Base-by-base conservation (phyloP, 2,888 invertebrate genomes). In the Philopedon plagiatum region DNA sequence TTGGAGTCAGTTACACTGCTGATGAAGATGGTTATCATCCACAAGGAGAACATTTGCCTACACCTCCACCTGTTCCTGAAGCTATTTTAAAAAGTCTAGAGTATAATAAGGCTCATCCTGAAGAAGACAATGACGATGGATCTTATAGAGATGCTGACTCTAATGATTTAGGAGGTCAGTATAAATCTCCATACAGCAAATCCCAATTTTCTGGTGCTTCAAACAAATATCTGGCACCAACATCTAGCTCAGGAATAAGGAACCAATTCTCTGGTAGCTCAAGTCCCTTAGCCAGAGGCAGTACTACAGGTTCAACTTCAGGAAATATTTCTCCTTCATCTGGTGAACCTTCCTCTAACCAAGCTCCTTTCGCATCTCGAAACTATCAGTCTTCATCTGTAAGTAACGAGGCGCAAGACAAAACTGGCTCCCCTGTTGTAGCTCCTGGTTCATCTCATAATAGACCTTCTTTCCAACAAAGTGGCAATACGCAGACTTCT, bases 41-140 rank as follows among this genome's bases (percentile, higher is more conserved):
- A 0, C 83, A 86, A 72, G 89, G 89, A 0, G 86, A 85, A 0
- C 89, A 89, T 73, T 80, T 90, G 21, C 90, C 90, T 11, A 89
- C 89, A 0, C 87, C 89, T 0, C 89, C 89, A 0, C 89, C 89
- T 21, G 88, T 90, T 74, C 90, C 90, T 0, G 88, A 87, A 65
- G 89, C 87, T 15, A 90, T 90, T 77, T 85, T 87, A 44, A 86
- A 87, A 63, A 76, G 79, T 7, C 44, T 81, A 9, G 78, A 80
- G 72, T 78, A 78, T 15, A 80, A 80, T 61, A 68, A 77, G 13
- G 79, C 66, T 15, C 71, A 71, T 61, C 66, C 71, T 7, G 71
- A 71, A 56, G 65, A 71, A 61, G 71, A 56, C 51, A 54, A 58
- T n/a, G 61, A 64, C 41, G 70, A 63, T 57, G 70, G 70, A 5